Evolutionary conservation across 1,140 invertebrate genomes (phyloP), one percentile per base, ranked within the genome.

Genomic region (Drosophila grimshawi): DNA sequence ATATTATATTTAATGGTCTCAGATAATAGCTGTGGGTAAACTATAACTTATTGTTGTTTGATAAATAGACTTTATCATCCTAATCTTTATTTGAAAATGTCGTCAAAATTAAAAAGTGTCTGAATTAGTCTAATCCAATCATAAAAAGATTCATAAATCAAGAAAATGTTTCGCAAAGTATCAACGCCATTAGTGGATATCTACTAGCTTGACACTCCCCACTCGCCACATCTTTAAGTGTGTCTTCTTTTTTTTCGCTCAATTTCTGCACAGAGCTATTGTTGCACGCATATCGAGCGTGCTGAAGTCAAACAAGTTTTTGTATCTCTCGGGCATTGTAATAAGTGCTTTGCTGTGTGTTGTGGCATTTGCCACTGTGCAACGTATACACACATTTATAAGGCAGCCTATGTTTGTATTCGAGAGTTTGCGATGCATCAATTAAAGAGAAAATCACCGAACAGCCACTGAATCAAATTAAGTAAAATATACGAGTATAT

Each of bases 281-380:
- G 59, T 70, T 75, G 72, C 49, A 70, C 66, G 56, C 57, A 62
- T 67, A 61, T 74, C 43, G 71, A 68, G 70, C 56, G 41, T 67
- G 49, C 30, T 35, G 27, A 27, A 51, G 46, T 69, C 35, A 4
- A 53, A 51, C 52, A 69, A 41, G 65, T 27, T 49, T 61, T 57
- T 56, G 27, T 52, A 74, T 74, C 56, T 43, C 49, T 35, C 10
- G 7, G 5, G 57, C 57, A 69, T 70, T 75, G 66, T 75, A 75
- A 69, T 75, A 57, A 69, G 59, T 46, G 45, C 35, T 35, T 30
- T 63, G 71, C 39, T 41, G 46, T 75, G 66, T 75, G 43, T 11
- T 62, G 37, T 37, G 55, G 32, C 56, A 73, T 61, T 33, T 67
- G 45, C 35, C 39, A 73, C 48, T 2, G 48, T 7, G 8, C 37